Base-by-base conservation (phyloP, 2,888 invertebrate genomes). In the Galeruca laticollis region DNA sequence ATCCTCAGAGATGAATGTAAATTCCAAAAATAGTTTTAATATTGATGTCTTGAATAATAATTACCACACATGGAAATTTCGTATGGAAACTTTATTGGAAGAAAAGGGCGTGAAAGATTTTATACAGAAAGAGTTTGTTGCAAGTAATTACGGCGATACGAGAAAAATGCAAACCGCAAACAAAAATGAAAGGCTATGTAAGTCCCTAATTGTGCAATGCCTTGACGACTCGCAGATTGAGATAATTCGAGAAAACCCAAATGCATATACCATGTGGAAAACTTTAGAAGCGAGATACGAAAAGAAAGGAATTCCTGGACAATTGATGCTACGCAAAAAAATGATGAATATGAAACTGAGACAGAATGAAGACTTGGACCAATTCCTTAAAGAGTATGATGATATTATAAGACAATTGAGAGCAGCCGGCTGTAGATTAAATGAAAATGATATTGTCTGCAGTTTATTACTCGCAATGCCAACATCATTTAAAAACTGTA, bases 401-500 rank as follows among this genome's bases (percentile, higher is more conserved):
- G 69, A 72, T 40, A 66, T 73, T 60, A 26, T 67, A 18, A 49
- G 70, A 8, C 70, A 75, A 52, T 56, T 75, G 21, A 69, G 60
- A 40, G 59, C 52, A 13, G 56, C 62, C 18, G 72, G 71, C 15
- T 59, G 52, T 13, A 57, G 52, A 13, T 18, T 73, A 33, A 54
- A 70, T 47, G 73, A 75, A n/a, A 21, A 65, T 18, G 66, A 70
- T 56, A 31, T 60, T 26, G 61, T 70, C 13, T 73, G n/a, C n/a
- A n/a, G n/a, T n/a, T n/a, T n/a, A n/a, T n/a, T n/a, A n/a, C n/a
- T n/a, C n/a, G n/a, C n/a, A n/a, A n/a, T n/a, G n/a, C 69, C 56
- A 75, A 70, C 49, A 49, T 72, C 75, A 3, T 73, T 64, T 67
- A 71, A 75, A n/a, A 54, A 75, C 73, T 15, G 65, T 75, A 8